Percentiles rank a stretch among this genome's conserved stretches.
Conservation (phyloP, 2,797 vertebrate species). For the Manis javanica region DNA sequence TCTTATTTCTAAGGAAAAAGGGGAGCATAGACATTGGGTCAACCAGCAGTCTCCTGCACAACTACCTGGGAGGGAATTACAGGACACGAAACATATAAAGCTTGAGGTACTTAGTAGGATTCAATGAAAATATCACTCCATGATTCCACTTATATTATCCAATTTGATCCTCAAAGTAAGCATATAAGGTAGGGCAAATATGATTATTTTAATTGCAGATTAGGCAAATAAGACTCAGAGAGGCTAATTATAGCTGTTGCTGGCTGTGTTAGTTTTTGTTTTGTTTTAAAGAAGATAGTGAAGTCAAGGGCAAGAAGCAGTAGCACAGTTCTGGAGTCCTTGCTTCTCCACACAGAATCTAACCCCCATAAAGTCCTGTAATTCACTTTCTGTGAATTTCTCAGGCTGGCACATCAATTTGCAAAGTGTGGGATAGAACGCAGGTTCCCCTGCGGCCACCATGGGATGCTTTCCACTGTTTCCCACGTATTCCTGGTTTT, state of each 20-base stretch:
- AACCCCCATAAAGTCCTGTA: background rate
- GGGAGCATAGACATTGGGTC: background rate
- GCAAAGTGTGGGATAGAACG: background rate
- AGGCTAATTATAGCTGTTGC: background rate
- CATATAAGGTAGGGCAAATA: background rate
- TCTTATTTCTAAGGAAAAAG: conserved; percentile 16
- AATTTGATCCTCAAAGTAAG: conserved; percentile 2
- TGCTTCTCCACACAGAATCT: background rate
- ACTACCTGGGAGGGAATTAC: background rate
- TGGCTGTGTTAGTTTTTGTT: background rate
- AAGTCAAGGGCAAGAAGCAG: background rate
- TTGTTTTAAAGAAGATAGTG: background rate
- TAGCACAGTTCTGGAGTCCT: background rate
- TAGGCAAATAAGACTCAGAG: conserved; percentile 10
- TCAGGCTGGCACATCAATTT: background rate
- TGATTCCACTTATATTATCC: conserved; percentile 21
- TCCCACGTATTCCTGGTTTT: background rate
- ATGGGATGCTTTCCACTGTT: background rate
- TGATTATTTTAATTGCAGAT: conserved; percentile 35
- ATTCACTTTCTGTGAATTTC: background rate
- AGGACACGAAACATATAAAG: background rate
- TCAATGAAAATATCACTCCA: background rate
- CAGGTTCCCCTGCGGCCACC: too few species aligned
- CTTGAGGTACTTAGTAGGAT: background rate
- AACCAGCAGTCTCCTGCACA: background rate